Evolutionary conservation across 2,888 invertebrate genomes (phyloP).

Genomic region (Acleris laterana): DNA sequence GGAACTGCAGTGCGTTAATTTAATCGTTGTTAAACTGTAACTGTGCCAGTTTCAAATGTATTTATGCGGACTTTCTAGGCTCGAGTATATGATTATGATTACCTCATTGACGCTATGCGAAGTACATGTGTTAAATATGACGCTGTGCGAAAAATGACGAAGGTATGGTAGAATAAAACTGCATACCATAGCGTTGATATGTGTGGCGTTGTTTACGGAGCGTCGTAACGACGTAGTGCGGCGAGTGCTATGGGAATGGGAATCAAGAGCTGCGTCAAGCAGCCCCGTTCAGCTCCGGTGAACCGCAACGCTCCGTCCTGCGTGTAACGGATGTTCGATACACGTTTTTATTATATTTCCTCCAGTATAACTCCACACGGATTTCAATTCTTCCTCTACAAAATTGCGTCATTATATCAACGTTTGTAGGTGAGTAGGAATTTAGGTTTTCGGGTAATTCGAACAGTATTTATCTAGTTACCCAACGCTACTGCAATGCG

Average conservation of each 20-base stretch:
- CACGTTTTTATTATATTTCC: conserved; percentile 53
- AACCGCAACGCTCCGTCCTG: conserved; percentile 75
- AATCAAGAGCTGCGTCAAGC: conserved; percentile 54
- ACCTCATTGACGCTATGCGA: conserved; percentile 65
- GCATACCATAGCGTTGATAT: conserved; percentile 41
- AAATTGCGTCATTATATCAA: conserved; percentile 29
- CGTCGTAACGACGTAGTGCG: conserved; percentile 31
- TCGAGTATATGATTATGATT: conserved; percentile 58
- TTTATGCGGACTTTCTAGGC: conserved; percentile 69
- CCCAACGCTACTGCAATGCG: conserved; percentile 56
- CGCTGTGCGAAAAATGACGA: conserved; percentile 55
- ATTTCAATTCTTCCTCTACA: conserved; percentile 16
- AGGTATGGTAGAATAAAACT: conserved; percentile 35
- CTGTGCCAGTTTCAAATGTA: conserved; percentile 45
- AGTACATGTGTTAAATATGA: conserved; percentile 54
- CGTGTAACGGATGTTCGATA: conserved; percentile 76
- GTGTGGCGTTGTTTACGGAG: conserved; percentile 35
- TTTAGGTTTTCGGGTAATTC: conserved; percentile 57
- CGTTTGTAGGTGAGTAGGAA: conserved; percentile 36
- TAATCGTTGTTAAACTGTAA: conserved; percentile 41
- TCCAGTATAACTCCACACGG: conserved; percentile 37
- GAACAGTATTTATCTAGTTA: conserved; percentile 47
- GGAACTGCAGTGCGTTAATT: conserved; percentile 44
- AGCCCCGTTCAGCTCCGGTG: conserved; percentile 79
- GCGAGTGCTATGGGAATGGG: conserved; percentile 50